Percentiles rank a stretch among this genome's conserved stretches.
These are phyloP conservation scores for Malurus alboscapulatus DNA, from an alignment of 2,113 vertebrate genomes.

Conservation along the genomic window DNA sequence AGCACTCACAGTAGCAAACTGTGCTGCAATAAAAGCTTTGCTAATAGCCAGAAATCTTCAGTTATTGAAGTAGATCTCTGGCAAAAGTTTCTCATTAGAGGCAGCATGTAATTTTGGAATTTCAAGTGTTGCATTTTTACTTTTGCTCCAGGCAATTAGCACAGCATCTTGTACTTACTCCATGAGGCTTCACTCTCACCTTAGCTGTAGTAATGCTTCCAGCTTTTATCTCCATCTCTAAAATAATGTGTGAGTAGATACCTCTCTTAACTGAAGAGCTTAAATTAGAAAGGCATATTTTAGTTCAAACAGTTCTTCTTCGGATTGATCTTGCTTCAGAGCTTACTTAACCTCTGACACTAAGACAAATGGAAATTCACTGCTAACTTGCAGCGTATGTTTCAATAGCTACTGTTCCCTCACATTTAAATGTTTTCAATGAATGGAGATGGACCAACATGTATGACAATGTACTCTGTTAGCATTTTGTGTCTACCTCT, in stretches of 20 bases:
- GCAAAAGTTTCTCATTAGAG: background rate
- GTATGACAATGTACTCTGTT: background rate
- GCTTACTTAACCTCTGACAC: constrained; percentile 47
- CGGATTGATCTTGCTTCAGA: constrained; percentile 13
- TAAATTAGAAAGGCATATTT: constrained; percentile 19
- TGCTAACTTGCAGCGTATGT: background rate
- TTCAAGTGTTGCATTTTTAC: background rate
- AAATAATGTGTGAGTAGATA: background rate
- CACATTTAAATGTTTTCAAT: background rate
- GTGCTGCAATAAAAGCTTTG: background rate
- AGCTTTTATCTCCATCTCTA: background rate
- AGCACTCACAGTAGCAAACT: background rate
- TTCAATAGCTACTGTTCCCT: background rate
- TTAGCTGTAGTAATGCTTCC: background rate
- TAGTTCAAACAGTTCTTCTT: constrained; percentile 9
- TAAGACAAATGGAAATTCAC: background rate
- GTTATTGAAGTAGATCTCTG: background rate
- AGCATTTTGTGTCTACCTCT: background rate
- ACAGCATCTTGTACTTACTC: background rate
- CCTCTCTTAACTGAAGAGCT: constrained; percentile 3
- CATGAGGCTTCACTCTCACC: background rate
- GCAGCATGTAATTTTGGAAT: background rate
- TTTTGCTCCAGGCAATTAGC: background rate
- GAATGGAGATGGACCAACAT: background rate
- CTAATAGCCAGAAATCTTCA: background rate